Conservation (phyloP, 1,140 invertebrate genomes). For the Stratiolaelaps scimitus region DNA sequence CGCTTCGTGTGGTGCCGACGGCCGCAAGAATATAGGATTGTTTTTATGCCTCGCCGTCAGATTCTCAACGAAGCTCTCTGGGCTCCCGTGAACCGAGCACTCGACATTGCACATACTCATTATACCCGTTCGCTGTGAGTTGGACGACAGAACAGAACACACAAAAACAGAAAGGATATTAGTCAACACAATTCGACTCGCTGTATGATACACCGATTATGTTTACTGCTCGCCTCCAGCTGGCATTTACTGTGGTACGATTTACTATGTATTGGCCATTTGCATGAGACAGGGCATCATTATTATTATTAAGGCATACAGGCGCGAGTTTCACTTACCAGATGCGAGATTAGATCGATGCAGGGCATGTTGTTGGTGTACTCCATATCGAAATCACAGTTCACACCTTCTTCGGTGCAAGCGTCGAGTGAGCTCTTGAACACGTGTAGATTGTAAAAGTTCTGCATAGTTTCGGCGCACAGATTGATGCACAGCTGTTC, state of each 20-base stretch:
- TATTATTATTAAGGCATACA: constrained; percentile 16
- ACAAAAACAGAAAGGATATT: no score
- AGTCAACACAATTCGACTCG: not conserved
- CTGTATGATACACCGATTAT: no score
- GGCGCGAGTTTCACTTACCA: constrained; percentile 53
- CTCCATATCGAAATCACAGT: constrained; percentile 76
- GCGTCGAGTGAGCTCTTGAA: constrained; percentile 88
- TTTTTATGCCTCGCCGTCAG: constrained; percentile 68
- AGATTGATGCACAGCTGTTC: constrained; percentile 88
- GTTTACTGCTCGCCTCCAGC: no score
- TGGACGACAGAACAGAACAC: no score
- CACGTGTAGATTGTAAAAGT: constrained; percentile 92
- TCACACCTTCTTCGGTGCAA: constrained; percentile 79
- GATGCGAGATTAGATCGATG: constrained; percentile 82
- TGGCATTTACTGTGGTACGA: no score
- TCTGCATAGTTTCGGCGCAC: constrained; percentile 91
- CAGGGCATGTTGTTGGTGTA: constrained; percentile 91
- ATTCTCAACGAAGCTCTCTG: constrained; percentile 74
- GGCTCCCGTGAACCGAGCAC: constrained; percentile 68
- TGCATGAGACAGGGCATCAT: no score
- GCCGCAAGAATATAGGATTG: constrained; percentile 44
- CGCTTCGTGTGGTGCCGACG: not conserved
- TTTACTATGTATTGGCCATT: no score
- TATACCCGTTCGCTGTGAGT: constrained; percentile 60
- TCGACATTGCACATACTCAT: constrained; percentile 85